phyloP scores from a whole-genome alignment of 64 coral and sea anemone species.

The Pocillopora verrucosa region DNA sequence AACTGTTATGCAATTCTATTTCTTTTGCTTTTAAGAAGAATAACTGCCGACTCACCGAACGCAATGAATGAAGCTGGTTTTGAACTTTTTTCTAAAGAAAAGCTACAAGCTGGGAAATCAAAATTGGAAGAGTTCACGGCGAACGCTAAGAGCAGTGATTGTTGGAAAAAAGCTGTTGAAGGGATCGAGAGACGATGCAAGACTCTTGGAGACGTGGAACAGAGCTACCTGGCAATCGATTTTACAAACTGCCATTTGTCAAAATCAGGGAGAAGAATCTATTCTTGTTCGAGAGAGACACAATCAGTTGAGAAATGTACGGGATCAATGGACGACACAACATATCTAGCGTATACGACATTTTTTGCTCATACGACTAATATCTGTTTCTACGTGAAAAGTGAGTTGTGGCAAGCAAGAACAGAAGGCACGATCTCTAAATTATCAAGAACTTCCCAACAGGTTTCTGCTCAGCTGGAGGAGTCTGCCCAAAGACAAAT shows the following conservation, averaged over 20 bases:
- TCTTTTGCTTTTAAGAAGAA: background rate
- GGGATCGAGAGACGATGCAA: slow-evolving; percentile 80
- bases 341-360: slow-evolving; percentile 87
- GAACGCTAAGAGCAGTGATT: slow-evolving; percentile 68
- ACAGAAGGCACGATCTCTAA: slow-evolving; percentile 91
- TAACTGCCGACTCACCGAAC: background rate
- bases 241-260: slow-evolving; percentile 95
- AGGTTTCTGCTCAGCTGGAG: slow-evolving; percentile 84
- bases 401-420: slow-evolving; percentile 85
- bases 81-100: slow-evolving; percentile 66
- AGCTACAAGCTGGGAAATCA: slow-evolving; percentile 63
- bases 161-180: slow-evolving; percentile 82
- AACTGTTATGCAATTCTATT: background rate
- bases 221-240: slow-evolving; percentile 91
- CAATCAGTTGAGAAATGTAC: slow-evolving; percentile 86
- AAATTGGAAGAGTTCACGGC: slow-evolving; percentile 60
- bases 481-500: slow-evolving; percentile 74
- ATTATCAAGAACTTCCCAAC: slow-evolving; percentile 79
- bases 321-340: slow-evolving; percentile 69
- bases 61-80: background rate
- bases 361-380: slow-evolving; percentile 95
- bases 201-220: slow-evolving; percentile 87
- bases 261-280: slow-evolving; percentile 89
- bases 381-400: slow-evolving; percentile 96
- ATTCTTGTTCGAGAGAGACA: slow-evolving; percentile 65